Evolutionary conservation across 2,797 vertebrate species (phyloP).

Genomic region (Gymnocypris eckloni): DNA sequence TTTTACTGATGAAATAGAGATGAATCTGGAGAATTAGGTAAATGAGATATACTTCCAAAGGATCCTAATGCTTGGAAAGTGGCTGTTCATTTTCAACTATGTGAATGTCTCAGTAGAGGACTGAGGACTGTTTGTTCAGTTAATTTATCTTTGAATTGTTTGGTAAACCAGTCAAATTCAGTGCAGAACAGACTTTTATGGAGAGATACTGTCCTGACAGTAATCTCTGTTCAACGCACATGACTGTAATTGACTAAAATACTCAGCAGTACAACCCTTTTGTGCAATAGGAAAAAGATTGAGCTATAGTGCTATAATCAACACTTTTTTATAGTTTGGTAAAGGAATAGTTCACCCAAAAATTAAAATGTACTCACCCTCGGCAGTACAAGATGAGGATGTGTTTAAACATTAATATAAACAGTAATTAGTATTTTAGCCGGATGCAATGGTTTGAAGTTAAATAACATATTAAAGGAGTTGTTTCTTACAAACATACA

Average conservation of each 20-base stretch:
- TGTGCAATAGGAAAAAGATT: too few relatives aligned
- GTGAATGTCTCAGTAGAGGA: neutral
- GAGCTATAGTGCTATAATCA: neutral
- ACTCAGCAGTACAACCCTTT: neutral
- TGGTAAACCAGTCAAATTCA: neutral
- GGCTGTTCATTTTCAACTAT: neutral
- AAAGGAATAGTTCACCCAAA: neutral
- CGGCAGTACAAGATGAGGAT: neutral
- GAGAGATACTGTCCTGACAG: neutral
- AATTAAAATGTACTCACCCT: neutral
- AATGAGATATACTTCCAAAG: neutral
- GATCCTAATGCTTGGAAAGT: neutral
- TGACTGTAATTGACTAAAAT: neutral
- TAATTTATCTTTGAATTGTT: neutral
- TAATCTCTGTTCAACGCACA: neutral
- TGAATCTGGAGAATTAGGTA: neutral
- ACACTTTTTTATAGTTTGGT: neutral
- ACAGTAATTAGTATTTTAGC: neutral
- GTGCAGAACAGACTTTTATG: neutral
- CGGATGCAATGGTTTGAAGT: too few relatives aligned
- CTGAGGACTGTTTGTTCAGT: neutral
- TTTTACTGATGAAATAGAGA: neutral
- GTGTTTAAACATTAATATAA: neutral
- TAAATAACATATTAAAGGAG: too few relatives aligned
- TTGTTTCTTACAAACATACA: neutral